These are phyloP conservation scores for Pseudomyrmex sp. DNA, from an alignment of 1,140 invertebrate genomes.

Conservation along the genomic window DNA sequence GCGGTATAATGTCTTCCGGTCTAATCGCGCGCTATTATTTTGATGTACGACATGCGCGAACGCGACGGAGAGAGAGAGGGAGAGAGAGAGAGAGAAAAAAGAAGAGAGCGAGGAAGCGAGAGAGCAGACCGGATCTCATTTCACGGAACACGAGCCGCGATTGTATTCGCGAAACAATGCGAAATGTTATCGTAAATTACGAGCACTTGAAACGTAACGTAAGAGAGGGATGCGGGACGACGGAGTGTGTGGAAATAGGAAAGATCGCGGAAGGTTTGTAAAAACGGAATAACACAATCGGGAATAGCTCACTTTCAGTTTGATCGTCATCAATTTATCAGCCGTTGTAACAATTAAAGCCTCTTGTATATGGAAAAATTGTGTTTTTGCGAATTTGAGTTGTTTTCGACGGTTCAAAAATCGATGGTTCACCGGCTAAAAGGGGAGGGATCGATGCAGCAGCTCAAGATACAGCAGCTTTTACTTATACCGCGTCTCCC, in stretches of 20 bases:
- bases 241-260: constrained; percentile 40
- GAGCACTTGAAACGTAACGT: constrained; percentile 50
- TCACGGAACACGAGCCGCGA: constrained; percentile 68
- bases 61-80: background rate
- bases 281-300: constrained; percentile 24
- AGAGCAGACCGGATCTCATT: constrained; percentile 68
- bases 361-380: too few species aligned
- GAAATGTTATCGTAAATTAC: constrained; percentile 60
- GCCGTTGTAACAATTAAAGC: too few species aligned
- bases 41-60: constrained; percentile 63
- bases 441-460: constrained; percentile 9
- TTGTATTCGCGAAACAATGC: constrained; percentile 60
- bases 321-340: too few species aligned
- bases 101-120: constrained; percentile 4
- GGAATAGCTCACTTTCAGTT: background rate
- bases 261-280: constrained; percentile 38
- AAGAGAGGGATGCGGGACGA: constrained; percentile 30
- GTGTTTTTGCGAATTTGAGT: too few species aligned
- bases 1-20: constrained; percentile 76
- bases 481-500: background rate
- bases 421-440: constrained; percentile 9
- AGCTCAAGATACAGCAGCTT: constrained; percentile 43
- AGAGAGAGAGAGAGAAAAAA: background rate
- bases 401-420: background rate
- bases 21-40: constrained; percentile 78